Percentiles rank a stretch among this genome's conserved stretches.
These are phyloP conservation scores for Lithosia quadra DNA, from an alignment of 2,888 invertebrate genomes.

Conservation along the genomic window DNA sequence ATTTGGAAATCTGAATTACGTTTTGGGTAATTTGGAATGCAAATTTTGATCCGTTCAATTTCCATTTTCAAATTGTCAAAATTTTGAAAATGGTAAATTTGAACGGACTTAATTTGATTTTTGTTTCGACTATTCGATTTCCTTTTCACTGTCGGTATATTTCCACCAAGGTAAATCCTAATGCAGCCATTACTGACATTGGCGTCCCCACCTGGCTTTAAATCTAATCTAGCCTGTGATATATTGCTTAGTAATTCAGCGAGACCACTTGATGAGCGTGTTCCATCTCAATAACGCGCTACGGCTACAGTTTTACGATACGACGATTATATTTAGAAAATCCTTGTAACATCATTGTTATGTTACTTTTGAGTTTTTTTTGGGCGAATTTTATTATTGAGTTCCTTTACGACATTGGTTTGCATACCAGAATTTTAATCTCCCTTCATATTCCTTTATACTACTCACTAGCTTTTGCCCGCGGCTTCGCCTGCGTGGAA, in stretches of 20 bases:
- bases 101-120: too few relatives aligned
- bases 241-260: conserved; percentile 49
- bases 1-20: too few relatives aligned
- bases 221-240: conserved; percentile 45
- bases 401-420: conserved; percentile 29
- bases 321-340: conserved; percentile 51
- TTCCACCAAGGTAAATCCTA: conserved; percentile 44
- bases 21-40: too few relatives aligned
- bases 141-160: conserved; percentile 4
- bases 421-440: conserved; percentile 41
- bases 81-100: too few relatives aligned
- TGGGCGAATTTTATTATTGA: conserved; percentile 38
- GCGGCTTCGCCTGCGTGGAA: too few relatives aligned
- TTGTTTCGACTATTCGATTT: not conserved
- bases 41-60: too few relatives aligned
- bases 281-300: conserved; percentile 45
- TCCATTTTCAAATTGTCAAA: too few relatives aligned
- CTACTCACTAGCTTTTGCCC: conserved; percentile 18
- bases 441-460: conserved; percentile 20
- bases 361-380: conserved; percentile 40
- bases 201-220: conserved; percentile 40
- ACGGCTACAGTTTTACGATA: conserved; percentile 46
- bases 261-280: conserved; percentile 47
- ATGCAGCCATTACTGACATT: conserved; percentile 39
- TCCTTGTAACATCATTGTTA: conserved; percentile 51